Evolutionary conservation across 1,140 invertebrate species (phyloP).

Genomic region (Zaprionus inermis): DNA sequence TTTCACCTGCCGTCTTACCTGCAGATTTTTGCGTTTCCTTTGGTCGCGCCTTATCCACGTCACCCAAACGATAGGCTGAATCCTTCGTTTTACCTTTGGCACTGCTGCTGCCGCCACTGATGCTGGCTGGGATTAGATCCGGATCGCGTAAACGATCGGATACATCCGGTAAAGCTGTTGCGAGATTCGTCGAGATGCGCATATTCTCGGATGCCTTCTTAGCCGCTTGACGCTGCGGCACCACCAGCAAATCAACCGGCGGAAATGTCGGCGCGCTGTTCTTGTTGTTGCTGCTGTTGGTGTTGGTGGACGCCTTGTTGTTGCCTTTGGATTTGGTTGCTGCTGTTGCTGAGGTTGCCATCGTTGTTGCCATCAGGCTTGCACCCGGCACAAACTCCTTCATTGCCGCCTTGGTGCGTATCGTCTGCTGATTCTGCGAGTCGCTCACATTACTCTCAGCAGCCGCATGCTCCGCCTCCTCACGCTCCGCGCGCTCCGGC

Average conservation of each 20-base stretch:
- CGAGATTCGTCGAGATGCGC: slow-evolving; percentile 86
- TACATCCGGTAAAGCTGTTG: slow-evolving; percentile 43
- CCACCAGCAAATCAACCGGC: slow-evolving; percentile 90
- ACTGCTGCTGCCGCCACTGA: slow-evolving; percentile 12
- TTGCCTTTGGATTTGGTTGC: slow-evolving; percentile 48
- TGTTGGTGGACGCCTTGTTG: slow-evolving; percentile 40
- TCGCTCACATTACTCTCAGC: slow-evolving; percentile 87
- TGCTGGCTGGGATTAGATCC: slow-evolving; percentile 20
- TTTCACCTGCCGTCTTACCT: slow-evolving; percentile 48
- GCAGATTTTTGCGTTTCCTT: slow-evolving; percentile 62
- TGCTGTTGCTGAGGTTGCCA: slow-evolving; percentile 37
- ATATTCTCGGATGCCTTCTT: slow-evolving; percentile 96
- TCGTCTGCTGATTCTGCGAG: slow-evolving; percentile 88
- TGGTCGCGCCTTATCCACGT: slow-evolving; percentile 48
- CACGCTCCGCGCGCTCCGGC: slow-evolving; percentile 57
- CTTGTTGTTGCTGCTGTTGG: slow-evolving; percentile 32
- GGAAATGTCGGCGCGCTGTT: slow-evolving; percentile 84
- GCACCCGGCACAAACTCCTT: slow-evolving; percentile 89
- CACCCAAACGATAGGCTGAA: slow-evolving; percentile 1
- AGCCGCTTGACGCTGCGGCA: slow-evolving; percentile 95
- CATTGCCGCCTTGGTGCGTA: slow-evolving; percentile 92
- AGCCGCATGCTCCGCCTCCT: slow-evolving; percentile 67
- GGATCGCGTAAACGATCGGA: slow-evolving; percentile 60
- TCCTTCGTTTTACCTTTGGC: slow-evolving; percentile 51
- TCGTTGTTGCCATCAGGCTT: slow-evolving; percentile 35